Percentiles rank a stretch among this genome's conserved stretches.
These are phyloP conservation scores for Atta texana DNA, from an alignment of 1,140 invertebrate species.

Conservation along the genomic window DNA sequence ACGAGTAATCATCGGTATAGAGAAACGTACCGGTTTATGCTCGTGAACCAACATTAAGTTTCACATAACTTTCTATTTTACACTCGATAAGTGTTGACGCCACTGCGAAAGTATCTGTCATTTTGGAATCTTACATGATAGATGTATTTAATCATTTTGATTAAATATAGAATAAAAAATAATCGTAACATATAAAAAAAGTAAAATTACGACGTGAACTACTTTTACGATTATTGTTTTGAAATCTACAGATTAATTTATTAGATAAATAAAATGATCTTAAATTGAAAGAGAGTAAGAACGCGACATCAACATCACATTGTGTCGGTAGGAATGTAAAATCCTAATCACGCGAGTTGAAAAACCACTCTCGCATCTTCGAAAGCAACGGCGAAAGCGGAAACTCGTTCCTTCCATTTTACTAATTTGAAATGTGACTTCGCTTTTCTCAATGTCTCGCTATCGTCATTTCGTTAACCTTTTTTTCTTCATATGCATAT, in stretches of 20 bases:
- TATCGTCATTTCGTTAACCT: neutral
- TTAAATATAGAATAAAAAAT: neutral
- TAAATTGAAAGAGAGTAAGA: constrained; percentile 30
- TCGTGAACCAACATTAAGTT: constrained; percentile 45
- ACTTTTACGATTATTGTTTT: neutral
- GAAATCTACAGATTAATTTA: constrained; percentile 1
- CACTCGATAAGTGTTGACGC: constrained; percentile 18
- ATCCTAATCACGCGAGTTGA: constrained; percentile 61
- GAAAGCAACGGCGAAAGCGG: constrained; percentile 71
- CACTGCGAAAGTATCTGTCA: constrained; percentile 27
- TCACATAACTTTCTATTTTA: constrained; percentile 64
- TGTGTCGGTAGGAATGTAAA: constrained; percentile 55
- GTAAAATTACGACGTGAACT: neutral
- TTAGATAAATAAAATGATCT: constrained; percentile 2
- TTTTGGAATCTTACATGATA: neutral
- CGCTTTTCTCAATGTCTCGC: constrained; percentile 16
- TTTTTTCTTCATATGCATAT: neutral
- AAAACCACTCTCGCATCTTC: constrained; percentile 52
- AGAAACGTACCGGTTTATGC: constrained; percentile 25
- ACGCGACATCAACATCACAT: neutral
- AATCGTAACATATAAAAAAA: neutral
- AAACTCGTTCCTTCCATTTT: constrained; percentile 70
- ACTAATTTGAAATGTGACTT: constrained; percentile 64
- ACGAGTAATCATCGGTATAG: neutral
- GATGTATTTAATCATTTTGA: too few species aligned